phyloP scores from a whole-genome alignment of 2,888 invertebrate species.

The Rhopalosiphum nymphaeae region DNA sequence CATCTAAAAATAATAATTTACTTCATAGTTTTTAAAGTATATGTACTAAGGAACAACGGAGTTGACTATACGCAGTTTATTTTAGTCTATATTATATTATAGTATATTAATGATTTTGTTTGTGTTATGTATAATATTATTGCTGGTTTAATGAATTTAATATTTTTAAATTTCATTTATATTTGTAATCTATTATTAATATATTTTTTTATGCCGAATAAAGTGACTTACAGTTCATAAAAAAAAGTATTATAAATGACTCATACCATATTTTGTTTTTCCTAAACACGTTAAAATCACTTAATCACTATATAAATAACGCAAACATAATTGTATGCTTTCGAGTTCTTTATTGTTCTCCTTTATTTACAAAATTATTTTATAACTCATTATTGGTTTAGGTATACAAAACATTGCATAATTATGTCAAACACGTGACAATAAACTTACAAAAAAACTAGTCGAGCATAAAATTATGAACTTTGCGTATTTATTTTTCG shows the following conservation, averaged over 20 bases:
- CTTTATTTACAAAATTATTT: conserved; percentile 17
- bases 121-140: background rate
- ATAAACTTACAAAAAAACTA: background rate
- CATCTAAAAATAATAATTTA: background rate
- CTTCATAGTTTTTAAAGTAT: background rate
- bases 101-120: background rate
- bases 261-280: background rate
- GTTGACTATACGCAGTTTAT: background rate
- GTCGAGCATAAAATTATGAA: background rate
- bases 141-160: background rate
- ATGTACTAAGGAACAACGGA: background rate
- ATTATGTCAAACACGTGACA: background rate
- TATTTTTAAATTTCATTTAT: background rate
- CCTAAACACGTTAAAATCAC: conserved; percentile 6
- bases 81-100: background rate
- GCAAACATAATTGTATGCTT: background rate
- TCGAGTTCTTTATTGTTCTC: background rate
- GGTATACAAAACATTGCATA: background rate
- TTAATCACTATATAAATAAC: conserved; percentile 13
- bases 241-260: background rate
- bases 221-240: background rate
- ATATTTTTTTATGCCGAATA: background rate
- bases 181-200: background rate
- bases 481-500: background rate
- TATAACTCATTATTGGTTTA: conserved; percentile 18